Conservation (phyloP, 1,140 invertebrate species). For the Trichonephila clavata region DNA sequence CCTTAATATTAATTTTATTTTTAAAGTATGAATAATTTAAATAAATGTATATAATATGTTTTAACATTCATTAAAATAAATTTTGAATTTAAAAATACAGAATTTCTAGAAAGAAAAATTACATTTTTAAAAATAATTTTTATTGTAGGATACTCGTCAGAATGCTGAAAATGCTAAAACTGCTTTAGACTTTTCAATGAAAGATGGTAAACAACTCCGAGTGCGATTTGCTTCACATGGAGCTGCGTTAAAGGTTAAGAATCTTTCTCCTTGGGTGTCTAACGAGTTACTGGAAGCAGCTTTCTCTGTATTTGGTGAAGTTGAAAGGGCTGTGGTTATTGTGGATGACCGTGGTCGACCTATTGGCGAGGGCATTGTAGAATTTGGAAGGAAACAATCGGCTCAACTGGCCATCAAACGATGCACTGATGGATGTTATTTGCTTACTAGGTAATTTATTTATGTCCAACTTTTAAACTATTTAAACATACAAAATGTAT, state of each 20-base stretch:
- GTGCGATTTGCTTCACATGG: conserved; percentile 97
- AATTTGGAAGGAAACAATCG: conserved; percentile 93
- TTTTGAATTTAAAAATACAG: too few species aligned
- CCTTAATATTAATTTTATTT: too few species aligned
- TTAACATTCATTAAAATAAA: too few species aligned
- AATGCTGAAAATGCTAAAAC: conserved; percentile 98
- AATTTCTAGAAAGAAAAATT: too few species aligned
- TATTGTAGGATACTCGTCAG: conserved; percentile 91
- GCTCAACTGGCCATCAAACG: conserved; percentile 91
- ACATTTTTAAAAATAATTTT: conserved; percentile 54
- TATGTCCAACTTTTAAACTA: too few species aligned
- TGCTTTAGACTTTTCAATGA: conserved; percentile 93
- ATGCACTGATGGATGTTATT: conserved; percentile 96
- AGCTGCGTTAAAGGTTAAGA: conserved; percentile 94
- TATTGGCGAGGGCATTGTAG: conserved; percentile 96
- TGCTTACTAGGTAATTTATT: conserved; percentile 89
- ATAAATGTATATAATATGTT: too few species aligned
- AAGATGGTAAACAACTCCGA: conserved; percentile 92
- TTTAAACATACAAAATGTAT: too few species aligned
- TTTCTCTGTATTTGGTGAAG: conserved; percentile 96
- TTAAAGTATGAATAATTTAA: too few species aligned
- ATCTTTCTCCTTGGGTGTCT: conserved; percentile 94
- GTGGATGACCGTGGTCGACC: conserved; percentile 98
- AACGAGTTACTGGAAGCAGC: conserved; percentile 97
- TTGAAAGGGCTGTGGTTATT: conserved; percentile 95